Evolutionary conservation across 2,888 invertebrate species (phyloP), one percentile per base, ranked within the genome.

Genomic region (Brenthis daphne): DNA sequence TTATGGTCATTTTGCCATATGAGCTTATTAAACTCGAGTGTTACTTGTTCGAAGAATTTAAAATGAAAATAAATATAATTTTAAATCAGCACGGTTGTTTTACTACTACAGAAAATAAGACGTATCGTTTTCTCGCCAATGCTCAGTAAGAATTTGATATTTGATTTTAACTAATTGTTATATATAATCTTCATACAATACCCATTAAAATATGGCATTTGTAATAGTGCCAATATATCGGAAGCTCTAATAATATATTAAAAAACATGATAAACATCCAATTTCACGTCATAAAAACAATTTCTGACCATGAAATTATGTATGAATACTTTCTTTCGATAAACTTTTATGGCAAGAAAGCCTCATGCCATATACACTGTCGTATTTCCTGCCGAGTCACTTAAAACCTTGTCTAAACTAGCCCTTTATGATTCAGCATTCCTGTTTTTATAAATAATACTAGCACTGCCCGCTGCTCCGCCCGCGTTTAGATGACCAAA

Each of bases 1-100:
- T 79, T 78, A 80, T 76, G 77, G 76, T 77, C 75, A 77, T 80
- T 79, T 77, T 71, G 74, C 73, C 73, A 75, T 79, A 77, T 75
- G 76, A 73, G 76, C 74, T 73, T 75, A 77, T 77, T 75, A 74
- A 75, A 70, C 71, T 57, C 60, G 48, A 57, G 65, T 66, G 48
- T 66, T 71, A 67, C 64, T 60, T 60, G 56, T 43, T 57, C 58
- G 48, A 55, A 57, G 71, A 71, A 71, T 67, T 71, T 58, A 55
- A 69, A 56, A 64, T n/a, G 57, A 61, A 68, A 64, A 58, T 53
- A 57, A 61, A 57, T 29, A n/a, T 48, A 29, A 48, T n/a, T 60
- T 50, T 60, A 43, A 43, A 51, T 12, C 43, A 33, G 37, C 37
- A 53, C 11, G 13, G 33, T 43, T 53, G 51, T 16, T 51, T 14